A percentile compares a stretch with the other conserved stretches of the same genome.
Conservation (phyloP, 2,888 invertebrate species). For the Stomorhina lunata region DNA sequence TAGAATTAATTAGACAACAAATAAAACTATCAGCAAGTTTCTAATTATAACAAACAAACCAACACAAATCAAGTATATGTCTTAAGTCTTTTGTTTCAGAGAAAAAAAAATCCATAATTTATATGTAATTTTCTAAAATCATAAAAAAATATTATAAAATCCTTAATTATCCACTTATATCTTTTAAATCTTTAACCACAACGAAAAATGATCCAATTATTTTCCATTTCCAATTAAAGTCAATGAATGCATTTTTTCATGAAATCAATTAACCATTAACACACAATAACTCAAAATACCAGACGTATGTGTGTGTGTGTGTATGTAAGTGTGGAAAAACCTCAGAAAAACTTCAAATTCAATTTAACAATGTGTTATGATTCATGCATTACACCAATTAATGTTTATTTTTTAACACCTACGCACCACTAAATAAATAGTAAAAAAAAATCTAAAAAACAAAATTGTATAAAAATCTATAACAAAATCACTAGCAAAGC, state of each 20-base stretch:
- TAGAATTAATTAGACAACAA: no score
- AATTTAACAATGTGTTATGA: constrained; percentile 59
- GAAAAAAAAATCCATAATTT: no score
- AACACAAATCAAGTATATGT: no score
- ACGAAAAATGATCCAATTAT: constrained; percentile 5
- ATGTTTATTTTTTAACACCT: constrained; percentile 62
- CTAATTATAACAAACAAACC: no score
- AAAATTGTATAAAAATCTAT: not conserved
- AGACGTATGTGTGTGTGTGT: not conserved
- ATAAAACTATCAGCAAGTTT: no score
- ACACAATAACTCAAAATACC: constrained; percentile 36
- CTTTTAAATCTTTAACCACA: no score
- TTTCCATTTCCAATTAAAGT: not conserved
- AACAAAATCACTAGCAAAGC: not conserved
- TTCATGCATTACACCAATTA: constrained; percentile 64
- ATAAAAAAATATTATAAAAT: no score
- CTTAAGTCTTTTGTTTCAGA: not conserved
- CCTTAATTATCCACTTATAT: no score
- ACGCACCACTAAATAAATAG: constrained; percentile 41
- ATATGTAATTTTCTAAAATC: no score
- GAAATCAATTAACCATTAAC: constrained; percentile 52
- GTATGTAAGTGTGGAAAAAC: no score
- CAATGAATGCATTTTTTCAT: constrained; percentile 38
- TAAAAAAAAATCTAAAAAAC: not conserved
- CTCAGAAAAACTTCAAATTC: constrained; percentile 56